phyloP scores from a whole-genome alignment of 64 coral and sea anemone species.

The Porites lutea region DNA sequence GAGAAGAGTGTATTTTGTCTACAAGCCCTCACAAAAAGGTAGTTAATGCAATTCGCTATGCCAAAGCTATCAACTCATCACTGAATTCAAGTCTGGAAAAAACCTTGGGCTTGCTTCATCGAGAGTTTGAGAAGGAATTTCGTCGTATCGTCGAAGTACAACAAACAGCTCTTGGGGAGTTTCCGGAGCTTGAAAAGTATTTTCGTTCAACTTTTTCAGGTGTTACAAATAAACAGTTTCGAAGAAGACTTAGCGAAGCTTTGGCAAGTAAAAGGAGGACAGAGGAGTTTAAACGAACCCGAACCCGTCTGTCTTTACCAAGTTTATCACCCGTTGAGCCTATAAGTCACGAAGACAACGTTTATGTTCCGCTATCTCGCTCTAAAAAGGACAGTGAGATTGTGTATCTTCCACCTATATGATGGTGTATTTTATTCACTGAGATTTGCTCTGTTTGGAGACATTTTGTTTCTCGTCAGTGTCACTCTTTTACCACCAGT shows the following conservation, averaged over 20 bases:
- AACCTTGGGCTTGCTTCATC: conserved; percentile 41
- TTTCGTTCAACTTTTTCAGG: neutral
- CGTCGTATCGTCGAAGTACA: conserved; percentile 69
- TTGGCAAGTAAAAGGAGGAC: conserved; percentile 17
- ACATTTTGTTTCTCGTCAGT: too few relatives aligned
- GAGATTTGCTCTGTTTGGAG: too few relatives aligned
- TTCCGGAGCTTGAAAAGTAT: neutral
- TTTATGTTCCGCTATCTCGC: neutral
- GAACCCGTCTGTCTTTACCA: conserved; percentile 58
- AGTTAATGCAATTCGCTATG: conserved; percentile 72
- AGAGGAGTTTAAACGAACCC: conserved; percentile 55
- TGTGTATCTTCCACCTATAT: conserved; percentile 67
- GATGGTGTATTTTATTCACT: neutral
- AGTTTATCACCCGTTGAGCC: conserved; percentile 24
- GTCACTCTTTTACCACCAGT: too few relatives aligned
- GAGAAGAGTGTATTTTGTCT: conserved; percentile 67
- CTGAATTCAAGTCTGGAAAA: conserved; percentile 65
- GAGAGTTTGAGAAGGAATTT: conserved; percentile 77
- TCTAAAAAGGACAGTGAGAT: conserved; percentile 60
- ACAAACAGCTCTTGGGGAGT: conserved; percentile 16
- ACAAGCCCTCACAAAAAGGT: conserved; percentile 73
- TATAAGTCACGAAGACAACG: conserved; percentile 7
- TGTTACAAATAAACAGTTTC: conserved; percentile 59
- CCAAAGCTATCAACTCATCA: conserved; percentile 58
- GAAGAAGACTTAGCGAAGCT: conserved; percentile 20